Evolutionary conservation across 2,888 invertebrate genomes (phyloP), one percentile per base, ranked within the genome.

Genomic region (Tetranychus truncatus): DNA sequence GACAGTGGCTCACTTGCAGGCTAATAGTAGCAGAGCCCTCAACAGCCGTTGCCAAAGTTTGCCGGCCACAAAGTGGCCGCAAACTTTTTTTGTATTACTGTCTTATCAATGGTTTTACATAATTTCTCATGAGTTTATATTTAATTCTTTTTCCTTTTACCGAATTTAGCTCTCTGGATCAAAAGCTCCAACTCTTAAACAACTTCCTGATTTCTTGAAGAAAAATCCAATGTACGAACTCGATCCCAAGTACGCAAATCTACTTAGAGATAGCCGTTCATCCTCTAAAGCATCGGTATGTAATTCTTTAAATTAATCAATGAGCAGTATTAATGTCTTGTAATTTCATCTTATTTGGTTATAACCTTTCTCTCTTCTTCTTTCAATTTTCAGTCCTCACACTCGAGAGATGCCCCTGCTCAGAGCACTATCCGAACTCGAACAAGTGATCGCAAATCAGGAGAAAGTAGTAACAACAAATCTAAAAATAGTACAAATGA

Each of bases 221-320:
- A 94, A 95, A 82, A 96, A 99, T 84, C 94, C 95, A 4, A 90
- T 91, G 87, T 96, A 91, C 83, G 96, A 97, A 82, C 93, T 97
- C 74, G 97, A 97, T 85, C 91, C 95, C 1, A 95, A 95, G 82
- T 96, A 95, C 95, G 88, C 92, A 0, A 95, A 95, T 81, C 87
- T 94, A 78, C 92, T 95, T 18, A 55, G 55, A 55, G 55, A 55
- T 15, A 55, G 15, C 55, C 55, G 9, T 55, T 15, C 55, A 55
- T 9, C 55, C 6, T 74, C 75, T 55, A 76, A 76, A 45, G 76
- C 76, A 44, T 73, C 75, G 75, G 79, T 79, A 77, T 75, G 7
- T 34, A 34, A 5, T 34, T 3, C 0, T 34, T 34, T 34, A 34
- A 34, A 1, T 34, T 34, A 24, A 24, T 24, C 24, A 24, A 24